These are phyloP conservation scores for Parus major DNA, from an alignment of 2,113 vertebrate genomes.

Conservation along the genomic window DNA sequence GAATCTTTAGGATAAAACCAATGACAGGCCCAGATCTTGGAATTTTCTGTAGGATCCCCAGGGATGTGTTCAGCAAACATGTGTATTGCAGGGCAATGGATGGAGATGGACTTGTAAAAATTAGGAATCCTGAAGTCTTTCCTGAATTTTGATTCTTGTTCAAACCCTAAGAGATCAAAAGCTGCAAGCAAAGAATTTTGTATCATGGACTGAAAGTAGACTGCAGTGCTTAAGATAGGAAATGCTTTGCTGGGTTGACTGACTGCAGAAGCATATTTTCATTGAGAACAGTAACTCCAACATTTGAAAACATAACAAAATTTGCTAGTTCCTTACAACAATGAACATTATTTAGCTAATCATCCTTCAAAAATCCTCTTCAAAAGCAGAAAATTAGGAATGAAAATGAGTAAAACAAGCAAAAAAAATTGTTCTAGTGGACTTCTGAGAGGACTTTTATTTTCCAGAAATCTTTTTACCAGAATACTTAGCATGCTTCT, in stretches of 20 bases:
- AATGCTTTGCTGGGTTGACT: not conserved
- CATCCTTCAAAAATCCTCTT: not conserved
- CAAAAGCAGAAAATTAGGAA: not conserved
- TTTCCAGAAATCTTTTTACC: constrained; percentile 14
- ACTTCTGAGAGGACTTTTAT: not conserved
- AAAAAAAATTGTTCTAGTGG: not conserved
- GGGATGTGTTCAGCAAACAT: not conserved
- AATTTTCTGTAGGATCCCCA: not conserved
- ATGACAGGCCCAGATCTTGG: not conserved
- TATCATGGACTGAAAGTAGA: not conserved
- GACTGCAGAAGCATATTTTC: not conserved
- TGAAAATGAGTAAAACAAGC: not conserved
- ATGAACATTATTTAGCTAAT: not conserved
- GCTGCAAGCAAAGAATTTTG: not conserved
- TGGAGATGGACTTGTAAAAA: not conserved
- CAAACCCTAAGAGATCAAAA: not conserved
- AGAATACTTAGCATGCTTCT: constrained; percentile 44
- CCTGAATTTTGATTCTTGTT: not conserved
- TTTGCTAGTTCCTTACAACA: not conserved
- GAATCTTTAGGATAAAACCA: not conserved
- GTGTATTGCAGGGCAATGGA: not conserved
- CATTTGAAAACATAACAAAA: not conserved
- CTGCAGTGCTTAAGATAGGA: not conserved
- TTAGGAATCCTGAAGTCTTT: not conserved
- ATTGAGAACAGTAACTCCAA: not conserved